phyloP scores from a whole-genome alignment of 2,888 invertebrate genomes.

The Melangyna quadrimaculata region DNA sequence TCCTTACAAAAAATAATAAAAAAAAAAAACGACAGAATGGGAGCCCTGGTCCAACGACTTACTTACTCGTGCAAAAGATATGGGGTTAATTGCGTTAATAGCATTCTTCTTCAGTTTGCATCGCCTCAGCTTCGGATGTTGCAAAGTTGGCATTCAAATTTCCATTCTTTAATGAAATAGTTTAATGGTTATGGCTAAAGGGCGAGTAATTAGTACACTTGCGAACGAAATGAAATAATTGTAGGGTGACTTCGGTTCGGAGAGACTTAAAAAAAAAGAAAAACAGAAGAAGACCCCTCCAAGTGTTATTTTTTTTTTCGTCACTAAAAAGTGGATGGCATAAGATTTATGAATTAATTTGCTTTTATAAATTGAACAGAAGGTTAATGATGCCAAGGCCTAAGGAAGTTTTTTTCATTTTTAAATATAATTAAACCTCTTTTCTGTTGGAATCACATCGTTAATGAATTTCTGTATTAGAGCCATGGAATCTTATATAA shows the following conservation, averaged over 20 bases:
- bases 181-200: slow-evolving; percentile 59
- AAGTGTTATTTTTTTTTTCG: not conserved
- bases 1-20: too few species aligned
- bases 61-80: slow-evolving; percentile 27
- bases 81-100: slow-evolving; percentile 64
- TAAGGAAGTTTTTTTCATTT: not conserved
- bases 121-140: slow-evolving; percentile 33
- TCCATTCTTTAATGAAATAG: slow-evolving; percentile 29
- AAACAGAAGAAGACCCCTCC: not conserved
- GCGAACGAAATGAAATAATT: slow-evolving; percentile 20
- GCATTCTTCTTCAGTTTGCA: slow-evolving; percentile 64
- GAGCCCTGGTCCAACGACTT: not conserved
- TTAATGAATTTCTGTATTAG: slow-evolving; percentile 4
- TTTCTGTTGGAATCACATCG: slow-evolving; percentile 19
- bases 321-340: not conserved
- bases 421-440: slow-evolving; percentile 1
- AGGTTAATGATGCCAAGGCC: slow-evolving; percentile 33
- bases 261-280: not conserved
- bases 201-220: slow-evolving; percentile 59
- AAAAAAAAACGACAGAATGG: not conserved
- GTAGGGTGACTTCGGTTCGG: not conserved
- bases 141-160: slow-evolving; percentile 34
- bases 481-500: not conserved
- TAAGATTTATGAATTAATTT: slow-evolving; percentile 66
- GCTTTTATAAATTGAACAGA: slow-evolving; percentile 44